Base-by-base conservation (phyloP, 2,888 invertebrate genomes). In the Acleris literana region DNA sequence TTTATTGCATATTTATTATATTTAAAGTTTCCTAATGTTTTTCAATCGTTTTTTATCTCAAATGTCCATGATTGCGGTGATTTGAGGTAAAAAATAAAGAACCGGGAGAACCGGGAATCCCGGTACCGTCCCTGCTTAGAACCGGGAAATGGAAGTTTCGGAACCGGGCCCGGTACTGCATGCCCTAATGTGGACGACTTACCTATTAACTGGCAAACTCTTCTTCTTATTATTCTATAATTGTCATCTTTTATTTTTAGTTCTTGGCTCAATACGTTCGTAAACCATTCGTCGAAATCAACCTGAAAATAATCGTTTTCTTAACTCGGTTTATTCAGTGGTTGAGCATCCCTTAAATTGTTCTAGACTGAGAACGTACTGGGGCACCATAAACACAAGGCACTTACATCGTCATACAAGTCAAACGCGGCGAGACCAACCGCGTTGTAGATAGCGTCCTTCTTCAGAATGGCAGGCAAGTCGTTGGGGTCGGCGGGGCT, bases 391-490 rank as follows among this genome's bases (percentile, higher is more conserved):
- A 46, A 54, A 2, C 18, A 29, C 2, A 29, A 43, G 2, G 25
- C 56, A 85, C 87, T 89, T 79, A 95, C 96, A 85, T 98, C 97
- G 82, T 98, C 97, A 82, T 97, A 98, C 63, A 99, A 93, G 77
- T 98, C 97, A 84, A 97, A 97, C 0, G 98, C 96, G 3, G 96
- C 96, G 69, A 97, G 90, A 7, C 98, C 97, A 11, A 97, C 96
- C 0, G 98, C 98, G 87, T 97, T 97, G 81, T 99, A 99, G 53
- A 99, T 96, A 64, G 98, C 98, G 89, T 99, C 99, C 86, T 98
- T 98, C 64, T 95, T 93, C 69, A 99, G 89, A 79, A 99, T 96
- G 16, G 95, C 95, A 63, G 95, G 94, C 73, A 97, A 90, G 82
- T 98, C 96, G 60, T 95, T 95, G 5, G 95, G 94, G 69, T 95